These are phyloP conservation scores for Brachyalestes nurse DNA, from an alignment of 2,797 vertebrate genomes.

Conservation along the genomic window DNA sequence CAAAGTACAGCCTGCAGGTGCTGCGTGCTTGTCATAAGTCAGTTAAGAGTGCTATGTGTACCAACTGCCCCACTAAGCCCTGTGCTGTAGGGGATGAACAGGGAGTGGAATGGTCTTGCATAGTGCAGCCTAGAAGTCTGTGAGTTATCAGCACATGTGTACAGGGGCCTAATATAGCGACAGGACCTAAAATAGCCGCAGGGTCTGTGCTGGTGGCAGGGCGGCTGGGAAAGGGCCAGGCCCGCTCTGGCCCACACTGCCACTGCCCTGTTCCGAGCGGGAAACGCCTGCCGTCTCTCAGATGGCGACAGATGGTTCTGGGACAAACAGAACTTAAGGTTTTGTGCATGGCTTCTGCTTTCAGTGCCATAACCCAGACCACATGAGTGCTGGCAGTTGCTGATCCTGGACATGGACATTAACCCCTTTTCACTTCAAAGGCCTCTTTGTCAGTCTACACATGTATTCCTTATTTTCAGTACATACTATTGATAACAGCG, in stretches of 20 bases:
- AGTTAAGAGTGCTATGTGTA: slow-evolving; percentile 21
- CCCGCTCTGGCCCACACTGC: slow-evolving; percentile 17
- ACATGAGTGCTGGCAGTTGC: background rate
- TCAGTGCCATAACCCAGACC: slow-evolving; percentile 4
- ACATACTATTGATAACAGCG: background rate
- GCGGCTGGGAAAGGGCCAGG: slow-evolving; percentile 40
- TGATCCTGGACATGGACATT: background rate
- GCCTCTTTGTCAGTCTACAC: background rate
- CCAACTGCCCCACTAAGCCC: slow-evolving; percentile 13
- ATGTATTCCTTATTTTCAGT: background rate
- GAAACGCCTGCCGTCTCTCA: slow-evolving; percentile 75
- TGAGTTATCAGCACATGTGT: slow-evolving; percentile 41
- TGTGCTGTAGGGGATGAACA: slow-evolving; percentile 1
- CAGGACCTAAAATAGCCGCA: slow-evolving; percentile 40
- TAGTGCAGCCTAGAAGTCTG: background rate
- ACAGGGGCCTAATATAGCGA: slow-evolving; percentile 46
- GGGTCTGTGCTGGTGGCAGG: slow-evolving; percentile 40
- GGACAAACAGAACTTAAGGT: slow-evolving; percentile 64
- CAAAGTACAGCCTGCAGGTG: background rate
- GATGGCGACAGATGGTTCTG: slow-evolving; percentile 79
- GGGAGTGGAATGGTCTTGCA: slow-evolving; percentile 13
- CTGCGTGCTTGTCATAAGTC: slow-evolving; percentile 23
- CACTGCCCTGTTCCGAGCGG: slow-evolving; percentile 56
- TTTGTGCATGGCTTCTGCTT: slow-evolving; percentile 9
- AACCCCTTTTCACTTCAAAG: background rate